Base-by-base conservation (phyloP, 2,888 invertebrate genomes). In the Anaspis maculata region DNA sequence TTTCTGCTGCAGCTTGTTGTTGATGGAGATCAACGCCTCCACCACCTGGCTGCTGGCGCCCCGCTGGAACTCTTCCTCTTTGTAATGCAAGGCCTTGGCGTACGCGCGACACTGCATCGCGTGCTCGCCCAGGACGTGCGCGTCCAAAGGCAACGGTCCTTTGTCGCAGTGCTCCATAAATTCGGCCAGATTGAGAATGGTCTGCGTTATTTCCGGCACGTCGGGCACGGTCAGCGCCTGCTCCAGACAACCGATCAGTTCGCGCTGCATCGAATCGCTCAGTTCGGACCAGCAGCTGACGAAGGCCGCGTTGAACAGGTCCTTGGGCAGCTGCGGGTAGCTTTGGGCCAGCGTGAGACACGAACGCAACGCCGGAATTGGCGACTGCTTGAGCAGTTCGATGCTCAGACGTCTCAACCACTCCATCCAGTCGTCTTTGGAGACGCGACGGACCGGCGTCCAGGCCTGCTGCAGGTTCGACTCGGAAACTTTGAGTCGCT, bases 101-200 rank as follows among this genome's bases (percentile, higher is more conserved):
- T 84, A 88, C 0, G 75, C 74, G 21, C 63, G 76, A 59, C 95
- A 95, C 38, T 89, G 84, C 83, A 97, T 92, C 0, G 98, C 98
- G 30, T 90, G 73, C 48, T 92, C 86, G 0, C 96, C 95, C 0
- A 99, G 68, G 29, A 94, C 67, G 37, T 85, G 82, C 0, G 87
- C 79, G 38, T 91, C 83, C 38, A 98, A 74, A 0, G 96, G 95
- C 41, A 98, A 67, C 0, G 95, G 86, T 13, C 95, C 95, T 57
- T 90, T 85, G 56, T 98, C 97, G 56, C 96, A 97, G 59, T 98
- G 98, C 55, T 98, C 98, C 94, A 98, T 96, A 56, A 99, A 99
- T 64, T 98, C 98, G 0, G 96, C 96, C 41, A 99, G 70, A 69
- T 98, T 98, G 9, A 99, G 72, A 40, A 97, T 86, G 0, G 94